Base-by-base conservation (phyloP, 2,888 invertebrate genomes). In the Diaphora mendica region DNA sequence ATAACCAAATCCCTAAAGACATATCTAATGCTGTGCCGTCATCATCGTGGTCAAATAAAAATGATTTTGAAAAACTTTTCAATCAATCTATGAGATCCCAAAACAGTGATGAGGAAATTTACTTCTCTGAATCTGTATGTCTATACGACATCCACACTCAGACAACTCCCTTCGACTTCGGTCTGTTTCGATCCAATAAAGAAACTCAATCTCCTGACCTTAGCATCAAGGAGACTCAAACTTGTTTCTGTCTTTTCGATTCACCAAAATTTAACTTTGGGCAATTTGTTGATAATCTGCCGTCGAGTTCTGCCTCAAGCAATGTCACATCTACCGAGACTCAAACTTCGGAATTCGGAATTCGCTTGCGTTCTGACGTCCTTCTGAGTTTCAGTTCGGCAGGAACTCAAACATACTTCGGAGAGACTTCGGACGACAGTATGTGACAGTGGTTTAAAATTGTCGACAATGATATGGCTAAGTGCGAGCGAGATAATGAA, bases 131-230 rank as follows among this genome's bases (percentile, higher is more conserved):
- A 74, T 90, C 91, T 0, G 93, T 94, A 0, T 93, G 93, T 0
- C 72, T 95, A 0, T 92, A 93, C 0, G 94, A 95, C 74, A 95
- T 94, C 0, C 94, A 95, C 74, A 95, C 95, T 0, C 95, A 95
- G 64, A 95, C 95, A 0, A 91, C 92, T n/a, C 93, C 94, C 0
- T 3, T 91, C 0, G 94, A 94, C 64, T 94, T 94, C 62, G 93
- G 91, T 0, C 73, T 92, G 11, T 91, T 89, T 59, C 82, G 91
- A 0, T 92, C 90, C 0, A 85, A 94, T 39, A 95, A 94, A 44
- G 91, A 93, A 30, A 95, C 94, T 15, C 90, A 48, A 44, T 44
- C 91, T 0, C 91, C 93, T 0, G 93, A 94, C 77, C 80, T 92
- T 23, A 94, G 91, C 62, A 92, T 94, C 0, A 95, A 95, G 62